Conservation (phyloP, 2,888 invertebrate genomes). For the Strigamia maritima region DNA sequence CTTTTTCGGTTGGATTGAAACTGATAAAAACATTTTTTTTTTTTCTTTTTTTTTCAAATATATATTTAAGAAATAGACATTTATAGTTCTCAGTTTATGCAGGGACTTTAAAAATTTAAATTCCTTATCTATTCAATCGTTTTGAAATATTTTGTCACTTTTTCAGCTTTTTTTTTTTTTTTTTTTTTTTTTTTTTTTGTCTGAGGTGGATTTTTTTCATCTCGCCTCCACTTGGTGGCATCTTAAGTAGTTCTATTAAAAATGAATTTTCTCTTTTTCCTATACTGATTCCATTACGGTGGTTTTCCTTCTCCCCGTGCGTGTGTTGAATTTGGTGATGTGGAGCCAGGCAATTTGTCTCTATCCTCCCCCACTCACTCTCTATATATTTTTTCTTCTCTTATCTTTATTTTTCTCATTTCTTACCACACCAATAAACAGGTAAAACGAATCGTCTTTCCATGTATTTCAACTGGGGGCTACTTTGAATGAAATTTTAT, state of each 20-base stretch:
- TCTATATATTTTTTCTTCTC: background rate
- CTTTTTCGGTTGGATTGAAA: no score
- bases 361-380: background rate
- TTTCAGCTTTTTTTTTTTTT: slow-evolving; percentile 6
- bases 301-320: slow-evolving; percentile 15
- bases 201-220: slow-evolving; percentile 11
- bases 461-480: background rate
- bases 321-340: slow-evolving; percentile 16
- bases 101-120: background rate
- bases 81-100: background rate
- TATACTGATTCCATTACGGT: slow-evolving; percentile 15
- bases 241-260: slow-evolving; percentile 23
- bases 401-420: background rate
- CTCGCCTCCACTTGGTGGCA: background rate
- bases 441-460: slow-evolving; percentile 10
- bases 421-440: slow-evolving; percentile 10
- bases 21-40: no score
- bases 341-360: background rate
- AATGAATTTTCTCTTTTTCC: slow-evolving; percentile 19
- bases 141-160: slow-evolving; percentile 7
- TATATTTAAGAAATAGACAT: no score
- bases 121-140: background rate
- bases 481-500: slow-evolving; percentile 19
- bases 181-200: background rate
- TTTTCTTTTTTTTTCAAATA: no score